Percentiles rank a stretch among this genome's conserved stretches.
Evolutionary conservation across 1,140 invertebrate species (phyloP).

Genomic region (Drosophila orena): DNA sequence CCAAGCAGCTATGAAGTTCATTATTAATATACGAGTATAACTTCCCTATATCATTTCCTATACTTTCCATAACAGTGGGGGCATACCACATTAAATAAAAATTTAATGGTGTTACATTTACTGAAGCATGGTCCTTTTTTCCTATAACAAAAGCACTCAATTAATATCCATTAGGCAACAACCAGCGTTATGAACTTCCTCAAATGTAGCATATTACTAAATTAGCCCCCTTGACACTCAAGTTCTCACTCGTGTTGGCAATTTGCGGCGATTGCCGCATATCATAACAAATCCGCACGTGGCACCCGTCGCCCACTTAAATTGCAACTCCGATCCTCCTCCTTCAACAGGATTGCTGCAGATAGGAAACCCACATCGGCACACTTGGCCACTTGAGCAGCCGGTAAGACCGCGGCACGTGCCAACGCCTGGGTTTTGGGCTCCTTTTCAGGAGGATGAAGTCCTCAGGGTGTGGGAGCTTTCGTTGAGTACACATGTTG

Average conservation of each 20-base stretch:
- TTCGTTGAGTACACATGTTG: slow-evolving; percentile 63
- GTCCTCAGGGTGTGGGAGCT: slow-evolving; percentile 5
- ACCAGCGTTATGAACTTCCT: slow-evolving; percentile 6
- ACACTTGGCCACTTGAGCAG: slow-evolving; percentile 65
- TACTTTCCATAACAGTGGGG: too few species aligned
- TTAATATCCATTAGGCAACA: slow-evolving; percentile 1
- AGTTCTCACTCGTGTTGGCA: slow-evolving; percentile 50
- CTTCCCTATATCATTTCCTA: too few species aligned
- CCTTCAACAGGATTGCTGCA: not conserved
- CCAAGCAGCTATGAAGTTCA: too few species aligned
- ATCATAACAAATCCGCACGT: slow-evolving; percentile 71
- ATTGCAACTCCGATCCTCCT: slow-evolving; percentile 21
- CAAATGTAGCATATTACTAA: slow-evolving; percentile 23
- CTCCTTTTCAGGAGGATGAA: slow-evolving; percentile 11
- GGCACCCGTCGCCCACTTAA: slow-evolving; percentile 35
- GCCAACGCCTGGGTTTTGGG: slow-evolving; percentile 22
- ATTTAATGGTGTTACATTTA: too few species aligned
- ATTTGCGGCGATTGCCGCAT: slow-evolving; percentile 51
- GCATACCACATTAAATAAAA: too few species aligned
- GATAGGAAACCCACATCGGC: slow-evolving; percentile 22
- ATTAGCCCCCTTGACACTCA: slow-evolving; percentile 52
- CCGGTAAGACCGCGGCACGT: slow-evolving; percentile 51
- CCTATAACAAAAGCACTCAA: not conserved
- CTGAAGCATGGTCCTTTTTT: not conserved
- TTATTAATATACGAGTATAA: too few species aligned